Conservation (phyloP, 2,888 invertebrate genomes). For the Thalpophila matura region DNA sequence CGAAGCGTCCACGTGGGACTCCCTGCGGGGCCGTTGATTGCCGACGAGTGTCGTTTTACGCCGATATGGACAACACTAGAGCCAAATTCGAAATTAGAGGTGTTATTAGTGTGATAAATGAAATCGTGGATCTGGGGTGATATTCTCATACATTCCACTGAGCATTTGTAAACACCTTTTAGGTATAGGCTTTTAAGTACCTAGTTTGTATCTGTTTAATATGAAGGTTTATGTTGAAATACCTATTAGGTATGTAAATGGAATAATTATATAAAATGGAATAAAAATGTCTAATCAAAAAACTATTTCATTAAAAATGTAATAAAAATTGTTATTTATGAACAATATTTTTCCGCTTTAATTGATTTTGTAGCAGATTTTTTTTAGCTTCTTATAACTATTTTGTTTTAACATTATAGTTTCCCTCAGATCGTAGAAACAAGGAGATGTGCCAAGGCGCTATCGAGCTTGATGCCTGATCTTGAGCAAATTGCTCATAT, state of each 20-base stretch:
- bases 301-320: slow-evolving; percentile 40
- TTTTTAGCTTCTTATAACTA: slow-evolving; percentile 15
- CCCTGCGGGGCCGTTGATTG: slow-evolving; percentile 86
- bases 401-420: slow-evolving; percentile 10
- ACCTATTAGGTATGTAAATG: slow-evolving; percentile 33
- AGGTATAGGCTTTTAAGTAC: slow-evolving; percentile 35
- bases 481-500: too few relatives aligned
- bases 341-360: slow-evolving; percentile 26
- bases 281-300: slow-evolving; percentile 45
- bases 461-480: too few relatives aligned
- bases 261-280: slow-evolving; percentile 20
- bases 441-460: too few relatives aligned
- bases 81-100: slow-evolving; percentile 71
- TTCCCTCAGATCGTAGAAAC: too few relatives aligned
- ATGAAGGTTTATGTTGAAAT: slow-evolving; percentile 19
- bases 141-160: slow-evolving; percentile 18
- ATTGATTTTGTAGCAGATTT: slow-evolving; percentile 15
- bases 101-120: slow-evolving; percentile 56
- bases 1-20: slow-evolving; percentile 83
- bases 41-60: slow-evolving; percentile 86
- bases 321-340: slow-evolving; percentile 50
- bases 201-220: slow-evolving; percentile 6
- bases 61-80: slow-evolving; percentile 80
- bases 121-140: slow-evolving; percentile 48
- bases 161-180: slow-evolving; percentile 18